These are phyloP conservation scores for Oscarella lobularis DNA, from an alignment of 37 sponge, comb jelly and placozoan species.

Conservation along the genomic window DNA sequence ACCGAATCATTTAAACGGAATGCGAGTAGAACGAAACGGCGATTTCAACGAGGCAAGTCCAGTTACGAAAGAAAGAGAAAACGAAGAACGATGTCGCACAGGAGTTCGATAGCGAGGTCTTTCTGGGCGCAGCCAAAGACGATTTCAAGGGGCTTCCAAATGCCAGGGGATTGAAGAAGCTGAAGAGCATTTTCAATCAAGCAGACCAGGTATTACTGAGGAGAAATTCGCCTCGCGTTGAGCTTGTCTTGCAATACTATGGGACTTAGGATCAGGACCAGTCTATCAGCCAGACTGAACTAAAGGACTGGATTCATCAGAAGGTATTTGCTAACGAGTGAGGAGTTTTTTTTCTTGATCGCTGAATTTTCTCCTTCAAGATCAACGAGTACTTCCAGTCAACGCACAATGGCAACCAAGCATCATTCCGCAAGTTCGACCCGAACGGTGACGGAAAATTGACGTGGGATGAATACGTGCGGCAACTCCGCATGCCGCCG, in stretches of 20 bases:
- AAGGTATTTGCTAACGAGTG: neutral
- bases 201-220: conserved; percentile 1
- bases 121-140: neutral
- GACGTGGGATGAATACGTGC: neutral
- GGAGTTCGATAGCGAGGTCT: neutral
- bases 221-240: too few relatives aligned
- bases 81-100: neutral
- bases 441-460: neutral
- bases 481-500: neutral
- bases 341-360: neutral
- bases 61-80: neutral
- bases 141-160: neutral
- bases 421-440: neutral
- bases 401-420: neutral
- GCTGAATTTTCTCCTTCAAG: neutral
- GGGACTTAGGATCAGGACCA: neutral
- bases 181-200: neutral
- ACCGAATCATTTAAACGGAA: neutral
- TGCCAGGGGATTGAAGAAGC: neutral
- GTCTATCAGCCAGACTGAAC: neutral
- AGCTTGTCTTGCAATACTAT: too few relatives aligned
- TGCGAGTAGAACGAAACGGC: neutral
- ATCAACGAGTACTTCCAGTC: neutral
- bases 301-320: neutral
- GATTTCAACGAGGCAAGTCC: neutral